These are phyloP conservation scores for Sus cebifrons DNA, from an alignment of 2,797 vertebrate species.

Conservation along the genomic window DNA sequence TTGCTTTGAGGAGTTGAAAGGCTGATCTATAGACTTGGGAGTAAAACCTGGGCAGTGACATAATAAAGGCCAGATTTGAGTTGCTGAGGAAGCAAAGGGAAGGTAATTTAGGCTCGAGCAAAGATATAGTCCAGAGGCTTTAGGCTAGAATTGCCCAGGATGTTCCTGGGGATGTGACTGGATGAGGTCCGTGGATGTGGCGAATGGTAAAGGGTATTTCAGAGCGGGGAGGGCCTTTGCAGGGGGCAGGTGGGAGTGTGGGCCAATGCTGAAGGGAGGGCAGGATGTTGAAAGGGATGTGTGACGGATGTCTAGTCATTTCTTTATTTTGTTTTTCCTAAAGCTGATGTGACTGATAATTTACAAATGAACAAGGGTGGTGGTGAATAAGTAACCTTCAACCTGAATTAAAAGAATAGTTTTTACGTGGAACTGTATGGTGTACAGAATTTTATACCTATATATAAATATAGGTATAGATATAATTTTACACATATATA, in stretches of 20 bases:
- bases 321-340: constrained; percentile 40
- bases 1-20: constrained; percentile 49
- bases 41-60: background rate
- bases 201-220: background rate
- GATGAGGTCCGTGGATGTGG: background rate
- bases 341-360: constrained; percentile 29
- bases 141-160: background rate
- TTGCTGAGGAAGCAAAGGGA: constrained; percentile 33
- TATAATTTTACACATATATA: no score
- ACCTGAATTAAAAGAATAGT: background rate
- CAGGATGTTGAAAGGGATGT: background rate
- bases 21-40: background rate
- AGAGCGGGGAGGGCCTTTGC: background rate
- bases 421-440: background rate
- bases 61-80: background rate
- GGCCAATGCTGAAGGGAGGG: background rate
- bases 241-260: background rate
- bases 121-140: background rate
- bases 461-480: no score
- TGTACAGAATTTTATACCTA: background rate
- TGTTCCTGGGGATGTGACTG: background rate
- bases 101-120: background rate
- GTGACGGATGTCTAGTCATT: background rate
- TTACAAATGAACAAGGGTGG: background rate
- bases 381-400: background rate